Evolutionary conservation across 1,140 invertebrate genomes (phyloP), one percentile per base, ranked within the genome.

Genomic region (Acromyrmex heyeri): DNA sequence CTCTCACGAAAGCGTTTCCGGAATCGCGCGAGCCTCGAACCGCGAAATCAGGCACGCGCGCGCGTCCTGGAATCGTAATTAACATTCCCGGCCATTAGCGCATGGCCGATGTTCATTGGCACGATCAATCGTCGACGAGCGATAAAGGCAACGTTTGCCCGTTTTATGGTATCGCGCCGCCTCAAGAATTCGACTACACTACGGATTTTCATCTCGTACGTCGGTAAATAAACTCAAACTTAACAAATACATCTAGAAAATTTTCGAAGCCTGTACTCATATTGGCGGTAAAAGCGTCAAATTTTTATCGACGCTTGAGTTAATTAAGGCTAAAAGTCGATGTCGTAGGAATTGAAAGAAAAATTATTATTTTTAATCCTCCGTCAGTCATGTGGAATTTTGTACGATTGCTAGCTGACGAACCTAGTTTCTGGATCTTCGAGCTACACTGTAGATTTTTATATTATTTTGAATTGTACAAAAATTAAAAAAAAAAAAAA

Each of bases 11-110:
- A 62, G 24, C 79, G 79, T 50, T 75, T 83, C 55, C 65, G 44
- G 50, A 79, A 78, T 64, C 53, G 67, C 79, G 67, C 59, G 78
- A 83, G 24, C 48, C 69, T 50, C 86, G 75, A 72, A 86, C 59
- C 83, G 65, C 77, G 65, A 86, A 86, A 86, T 86, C 75, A 79
- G 53, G 48, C 83, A 62, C 72, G 65, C 75, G 65, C 75, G 30
- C 72, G 77, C 72, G 59, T 18, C 55, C 75, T 75, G 48, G 64
- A 88, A 88, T 82, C 87, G 87, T 88, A 86, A 86, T 88, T 86
- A 86, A 86, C 87, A 88, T 88, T 86, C 87, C 83, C 50, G 73
- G 75, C 67, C 57, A 79, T 88, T 88, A 88, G 85, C 48, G 24
- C 72, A 27, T 24, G 65, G 48, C 72, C 65, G 34, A 61, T 77